Base-by-base conservation (phyloP, 2,113 vertebrate species). In the Notechis scutatus region DNA sequence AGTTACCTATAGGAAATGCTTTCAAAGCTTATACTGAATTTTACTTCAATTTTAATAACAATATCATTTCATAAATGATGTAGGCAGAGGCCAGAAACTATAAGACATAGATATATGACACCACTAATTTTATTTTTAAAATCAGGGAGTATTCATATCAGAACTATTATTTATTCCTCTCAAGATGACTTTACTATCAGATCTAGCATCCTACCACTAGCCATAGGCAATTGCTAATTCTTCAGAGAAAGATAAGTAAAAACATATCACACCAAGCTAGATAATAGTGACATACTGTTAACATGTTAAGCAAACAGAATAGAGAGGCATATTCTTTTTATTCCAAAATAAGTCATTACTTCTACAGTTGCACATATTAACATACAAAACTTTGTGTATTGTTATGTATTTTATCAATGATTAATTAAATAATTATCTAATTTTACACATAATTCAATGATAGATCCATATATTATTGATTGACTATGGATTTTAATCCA, bases 211-310 rank as follows among this genome's bases (percentile, higher is more conserved):
- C 50, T 34, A 88, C 93, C 95, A 93, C 92, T 89, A 94, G 95
- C 93, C 8, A 34, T 0, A 1, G 92, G 92, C 92, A 91, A 24
- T 61, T 93, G 91, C 92, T 95, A 92, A 95, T 92, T 91, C 92
- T 87, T 54, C 56, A 14, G 12, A 94, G 93, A 45, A 85, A 95
- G 74, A 52, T 20, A 87, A 96, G 87, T 0, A 92, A 74, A 59
- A 91, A 47, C 94, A 94, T 90, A 95, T 64, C 95, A 92, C 93
- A 97, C 95, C 95, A 96, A 93, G 96, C 64, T 92, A 59, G 69
- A 93, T 90, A 90, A 87, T 47, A 94, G 42, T 95, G 91, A 95
- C 93, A 55, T 59, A 10, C 54, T 93, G 59, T 91, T 92, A 93
- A 95, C 95, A 93, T 91, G 87, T 86, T 89, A 95, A 95, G 86